These are phyloP conservation scores for Agrilus mali DNA, from an alignment of 2,888 invertebrate genomes.

Conservation along the genomic window DNA sequence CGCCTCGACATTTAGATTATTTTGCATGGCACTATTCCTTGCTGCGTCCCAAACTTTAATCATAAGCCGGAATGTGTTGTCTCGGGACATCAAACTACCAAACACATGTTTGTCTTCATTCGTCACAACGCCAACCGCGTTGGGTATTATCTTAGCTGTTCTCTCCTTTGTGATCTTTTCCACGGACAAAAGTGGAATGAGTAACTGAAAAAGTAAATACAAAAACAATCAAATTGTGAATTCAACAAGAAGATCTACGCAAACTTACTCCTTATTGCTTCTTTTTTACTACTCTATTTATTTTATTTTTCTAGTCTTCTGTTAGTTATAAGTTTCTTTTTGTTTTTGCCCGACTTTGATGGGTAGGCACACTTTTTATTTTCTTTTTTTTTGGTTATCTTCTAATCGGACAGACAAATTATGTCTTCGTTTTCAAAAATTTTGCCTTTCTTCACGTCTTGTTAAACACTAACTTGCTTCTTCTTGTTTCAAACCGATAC, in stretches of 20 bases:
- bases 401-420: too few species aligned
- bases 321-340: too few species aligned
- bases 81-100: constrained; percentile 79
- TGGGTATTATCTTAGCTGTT: constrained; percentile 87
- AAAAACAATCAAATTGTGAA: background rate
- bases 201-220: constrained; percentile 44
- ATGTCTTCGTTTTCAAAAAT: too few species aligned
- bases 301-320: too few species aligned
- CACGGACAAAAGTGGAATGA: constrained; percentile 79
- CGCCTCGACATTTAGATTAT: constrained; percentile 20
- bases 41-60: constrained; percentile 69
- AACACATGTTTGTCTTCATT: constrained; percentile 77
- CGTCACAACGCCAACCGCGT: constrained; percentile 84
- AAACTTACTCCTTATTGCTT: background rate
- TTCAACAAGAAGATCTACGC: background rate
- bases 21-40: constrained; percentile 26
- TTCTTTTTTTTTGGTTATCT: too few species aligned
- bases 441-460: too few species aligned
- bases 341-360: too few species aligned
- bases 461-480: background rate
- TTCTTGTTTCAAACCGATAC: background rate
- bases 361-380: too few species aligned
- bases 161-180: constrained; percentile 84
- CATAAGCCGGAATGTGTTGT: constrained; percentile 80
- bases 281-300: background rate